Base-by-base conservation (phyloP, 2,888 invertebrate genomes). In the Pyrgus malvae region DNA sequence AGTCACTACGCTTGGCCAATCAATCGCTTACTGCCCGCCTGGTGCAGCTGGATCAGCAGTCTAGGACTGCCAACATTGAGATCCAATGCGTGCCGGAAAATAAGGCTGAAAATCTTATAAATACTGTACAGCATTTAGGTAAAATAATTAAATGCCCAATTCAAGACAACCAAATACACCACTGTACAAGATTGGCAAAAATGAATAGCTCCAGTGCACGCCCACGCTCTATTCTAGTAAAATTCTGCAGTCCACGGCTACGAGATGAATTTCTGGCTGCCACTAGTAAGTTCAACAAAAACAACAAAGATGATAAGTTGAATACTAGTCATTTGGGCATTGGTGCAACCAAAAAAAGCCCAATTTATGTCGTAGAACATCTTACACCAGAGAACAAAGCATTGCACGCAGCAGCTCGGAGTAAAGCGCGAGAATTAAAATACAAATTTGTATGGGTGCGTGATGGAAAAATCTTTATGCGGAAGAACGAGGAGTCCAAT, bases 181-280 rank as follows among this genome's bases (percentile, higher is more conserved):
- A 59, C 17, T 64, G 64, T 42, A 44, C 57, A 5, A 25, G 64
- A n/a, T 40, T 62, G 0, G 63, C 62, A 6, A 66, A 63, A 41
- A 27, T 45, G 0, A 55, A 64, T 5, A 37, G 12, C 0, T 40
- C 37, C 0, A 57, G 46, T 29, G 7, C 40, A 1, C 53, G 61
- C 4, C 61, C 64, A n/a, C 53, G 64, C 9, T 57, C 60, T 0
- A 57, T 64, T 3, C 7, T 66, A 11, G 59, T 63, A 0, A 62
- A 63, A 33, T 62, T 66, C 16, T 40, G 25, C 38, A 62, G 58
- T 23, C 59, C 56, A 0, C 56, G 59, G 1, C 7, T 41, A 4
- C 38, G 59, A n/a, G 58, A 59, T 17, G 31, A 23, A n/a, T 31
- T 59, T 38, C 21, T 62, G 19, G 58, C 62, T 1, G 53, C 58